These are phyloP conservation scores for Acromyrmex charruanus DNA, from an alignment of 1,140 invertebrate species.

Conservation along the genomic window DNA sequence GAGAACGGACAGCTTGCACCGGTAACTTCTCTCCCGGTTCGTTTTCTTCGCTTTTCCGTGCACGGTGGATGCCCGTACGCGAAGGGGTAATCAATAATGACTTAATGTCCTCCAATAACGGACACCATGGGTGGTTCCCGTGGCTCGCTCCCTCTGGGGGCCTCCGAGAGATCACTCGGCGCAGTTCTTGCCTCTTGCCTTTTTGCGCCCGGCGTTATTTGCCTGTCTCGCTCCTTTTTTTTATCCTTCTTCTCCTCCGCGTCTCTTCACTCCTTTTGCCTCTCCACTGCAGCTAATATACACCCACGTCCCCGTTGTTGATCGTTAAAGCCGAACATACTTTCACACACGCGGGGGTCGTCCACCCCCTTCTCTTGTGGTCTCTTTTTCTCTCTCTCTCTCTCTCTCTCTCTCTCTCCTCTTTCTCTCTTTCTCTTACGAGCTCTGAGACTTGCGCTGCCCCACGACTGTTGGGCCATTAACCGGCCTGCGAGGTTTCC, in stretches of 20 bases:
- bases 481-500: conserved; percentile 71
- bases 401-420: neutral
- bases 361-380: conserved; percentile 15
- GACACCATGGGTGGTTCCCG: conserved; percentile 84
- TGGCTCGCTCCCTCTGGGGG: conserved; percentile 75
- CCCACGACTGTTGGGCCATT: conserved; percentile 66
- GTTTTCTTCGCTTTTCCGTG: conserved; percentile 68
- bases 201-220: conserved; percentile 80
- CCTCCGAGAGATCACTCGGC: conserved; percentile 72
- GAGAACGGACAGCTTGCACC: conserved; percentile 66
- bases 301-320: conserved; percentile 76
- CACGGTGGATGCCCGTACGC: conserved; percentile 77
- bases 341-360: conserved; percentile 66
- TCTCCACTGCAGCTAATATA: conserved; percentile 68
- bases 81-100: conserved; percentile 85
- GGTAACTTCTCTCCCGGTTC: conserved; percentile 45
- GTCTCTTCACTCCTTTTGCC: conserved; percentile 24
- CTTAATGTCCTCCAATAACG: conserved; percentile 85
- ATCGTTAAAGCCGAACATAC: conserved; percentile 76
- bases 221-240: conserved; percentile 73
- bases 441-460: conserved; percentile 37
- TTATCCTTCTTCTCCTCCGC: neutral
- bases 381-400: neutral
- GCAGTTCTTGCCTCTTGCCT: conserved; percentile 66
- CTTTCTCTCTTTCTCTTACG: neutral